Base-by-base conservation (phyloP, 2,888 invertebrate species). In the Aelia acuminata region DNA sequence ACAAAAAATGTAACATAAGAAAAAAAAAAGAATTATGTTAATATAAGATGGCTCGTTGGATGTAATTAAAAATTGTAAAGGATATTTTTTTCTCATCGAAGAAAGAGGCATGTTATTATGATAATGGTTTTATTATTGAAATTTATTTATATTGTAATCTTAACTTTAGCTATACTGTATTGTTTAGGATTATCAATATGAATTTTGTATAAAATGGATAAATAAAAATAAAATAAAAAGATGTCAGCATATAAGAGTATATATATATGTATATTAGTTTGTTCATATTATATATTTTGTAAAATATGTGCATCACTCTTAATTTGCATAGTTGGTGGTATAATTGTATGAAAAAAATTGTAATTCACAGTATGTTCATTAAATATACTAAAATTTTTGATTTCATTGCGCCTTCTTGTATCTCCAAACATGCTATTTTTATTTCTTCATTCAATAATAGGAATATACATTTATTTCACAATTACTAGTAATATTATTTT, bases 351-450 rank as follows among this genome's bases (percentile, higher is more conserved):
- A 63, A 43, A 43, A n/a, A 80, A 80, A 80, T 80, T 80, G 80
- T 80, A 80, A 80, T 80, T 80, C 80, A 80, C 80, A 80, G 80
- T 80, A 80, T 43, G 80, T 80, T 80, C 3, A 80, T 63, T 80
- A 80, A 80, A 80, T 80, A 80, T 80, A 80, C 3, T 80, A 43
- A 39, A 11, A 39, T 80, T 80, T 80, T 80, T 80, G 80, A 80
- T 80, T 80, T 80, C n/a, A 80, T 43, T 80, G 4, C 18, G 63
- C 63, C 31, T 26, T 63, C 63, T 31, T 15, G 26, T 18, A 5
- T 35, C 18, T 18, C 26, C 26, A 3, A 5, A 20, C 7, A n/a
- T n/a, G 22, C 3, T 13, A 57, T 13, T 57, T 57, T 26, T 26
- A 26, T 57, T 53, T 53, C n/a, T 53, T 53, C 26, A 26, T 26